Base-by-base conservation (phyloP, 2,797 vertebrate genomes). In the Chelon labrosus region DNA sequence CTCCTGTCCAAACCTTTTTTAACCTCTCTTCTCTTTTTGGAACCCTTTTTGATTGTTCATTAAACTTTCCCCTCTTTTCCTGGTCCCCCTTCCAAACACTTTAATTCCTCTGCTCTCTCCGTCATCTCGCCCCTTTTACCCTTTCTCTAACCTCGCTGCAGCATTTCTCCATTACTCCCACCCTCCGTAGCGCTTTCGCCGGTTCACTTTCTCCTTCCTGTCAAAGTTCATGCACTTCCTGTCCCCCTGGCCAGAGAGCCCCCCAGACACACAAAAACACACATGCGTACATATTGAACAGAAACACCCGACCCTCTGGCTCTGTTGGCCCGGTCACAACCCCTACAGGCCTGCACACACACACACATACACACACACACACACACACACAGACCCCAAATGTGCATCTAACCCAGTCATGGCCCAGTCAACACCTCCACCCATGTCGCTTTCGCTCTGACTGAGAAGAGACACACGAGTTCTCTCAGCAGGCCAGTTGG, bases 201-300 rank as follows among this genome's bases (percentile, higher is more conserved):
- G 35, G 35, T 80, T 85, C 84, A 85, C 89, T 87, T 89, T 88
- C 88, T 90, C 87, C 77, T 89, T 92, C 89, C 89, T 88, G 86
- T 89, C 84, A 86, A 85, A 91, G 91, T 91, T 92, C 90, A 78
- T 87, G 87, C 89, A 91, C 90, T 93, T 93, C 91, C 92, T 87
- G 85, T 79, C 50, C 64, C 86, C 80, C 80, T 52, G 5, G 62
- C 74, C 80, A 75, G 49, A 75, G 74, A 69, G 49, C 53, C 52
- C 75, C 77, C 35, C 14, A 77, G 38, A 50, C 31, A n/a, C 55
- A 65, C 65, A 25, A 39, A 56, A 65, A 58, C 61, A 71, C 47
- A 73, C 61, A 75, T 75, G 72, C 64, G 73, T 58, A 63, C 65
- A 54, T n/a, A 73, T 5, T 42, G 68, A 75, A 68, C 65, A 83